These are phyloP conservation scores for Bombus polaris DNA, from an alignment of 1,140 invertebrate species.

Conservation along the genomic window DNA sequence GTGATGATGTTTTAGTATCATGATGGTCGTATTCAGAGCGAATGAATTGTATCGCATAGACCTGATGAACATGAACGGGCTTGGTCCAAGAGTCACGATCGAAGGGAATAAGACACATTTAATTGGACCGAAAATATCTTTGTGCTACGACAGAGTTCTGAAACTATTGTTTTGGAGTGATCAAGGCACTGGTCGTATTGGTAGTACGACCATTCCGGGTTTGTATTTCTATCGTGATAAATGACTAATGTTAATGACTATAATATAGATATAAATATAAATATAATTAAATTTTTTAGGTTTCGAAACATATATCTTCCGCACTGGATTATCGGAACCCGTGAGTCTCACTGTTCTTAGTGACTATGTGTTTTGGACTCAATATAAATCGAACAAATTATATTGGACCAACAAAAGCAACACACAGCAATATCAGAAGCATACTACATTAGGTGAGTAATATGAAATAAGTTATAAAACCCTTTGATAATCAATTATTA, in stretches of 20 bases:
- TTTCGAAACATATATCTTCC: constrained; percentile 69
- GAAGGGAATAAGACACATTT: constrained; percentile 80
- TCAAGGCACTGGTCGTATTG: constrained; percentile 82
- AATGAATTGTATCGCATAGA: constrained; percentile 84
- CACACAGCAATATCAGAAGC: constrained; percentile 75
- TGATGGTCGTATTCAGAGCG: constrained; percentile 85
- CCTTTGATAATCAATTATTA: neutral
- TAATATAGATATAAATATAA: neutral
- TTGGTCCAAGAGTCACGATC: constrained; percentile 78
- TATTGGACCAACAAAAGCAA: constrained; percentile 85
- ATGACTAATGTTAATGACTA: no score
- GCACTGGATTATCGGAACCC: constrained; percentile 76
- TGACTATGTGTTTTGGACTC: constrained; percentile 83
- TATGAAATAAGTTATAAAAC: neutral
- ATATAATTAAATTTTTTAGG: constrained; percentile 69
- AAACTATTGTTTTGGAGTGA: constrained; percentile 82
- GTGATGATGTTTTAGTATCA: constrained; percentile 79
- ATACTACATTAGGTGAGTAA: constrained; percentile 71
- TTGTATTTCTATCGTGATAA: constrained; percentile 20
- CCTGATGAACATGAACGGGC: constrained; percentile 84
- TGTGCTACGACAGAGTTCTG: constrained; percentile 83
- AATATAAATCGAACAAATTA: constrained; percentile 71
- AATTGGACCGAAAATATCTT: constrained; percentile 81
- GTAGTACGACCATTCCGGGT: constrained; percentile 84
- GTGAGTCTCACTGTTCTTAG: constrained; percentile 83